These are phyloP conservation scores for Brachyhypopomus occidentalis DNA, from an alignment of 2,113 vertebrate genomes.

Conservation along the genomic window DNA sequence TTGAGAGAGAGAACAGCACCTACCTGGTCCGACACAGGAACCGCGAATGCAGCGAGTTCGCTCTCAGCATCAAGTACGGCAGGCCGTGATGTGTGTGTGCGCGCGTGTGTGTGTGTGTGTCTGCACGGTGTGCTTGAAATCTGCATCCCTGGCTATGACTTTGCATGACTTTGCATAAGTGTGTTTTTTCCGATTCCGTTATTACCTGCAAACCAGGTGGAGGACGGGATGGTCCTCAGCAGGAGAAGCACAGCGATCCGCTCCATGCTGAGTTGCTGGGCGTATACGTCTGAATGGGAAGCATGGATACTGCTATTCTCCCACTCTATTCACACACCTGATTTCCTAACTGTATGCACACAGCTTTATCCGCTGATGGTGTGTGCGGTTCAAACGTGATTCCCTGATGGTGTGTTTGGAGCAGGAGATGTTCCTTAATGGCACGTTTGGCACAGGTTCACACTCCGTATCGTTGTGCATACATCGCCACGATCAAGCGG, in stretches of 20 bases:
- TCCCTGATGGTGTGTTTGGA: not conserved
- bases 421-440: not conserved
- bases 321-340: not conserved
- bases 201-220: no score
- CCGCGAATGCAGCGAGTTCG: constrained; percentile 90
- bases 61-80: constrained; percentile 96
- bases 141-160: not conserved
- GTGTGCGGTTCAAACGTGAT: not conserved
- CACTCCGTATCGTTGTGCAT: no score
- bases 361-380: not conserved
- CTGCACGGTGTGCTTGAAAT: not conserved
- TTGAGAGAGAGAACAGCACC: constrained; percentile 86
- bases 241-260: not conserved
- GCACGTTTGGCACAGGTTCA: constrained; percentile 10
- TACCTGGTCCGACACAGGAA: constrained; percentile 89
- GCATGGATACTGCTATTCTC: not conserved
- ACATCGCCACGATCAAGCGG: not conserved
- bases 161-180: not conserved
- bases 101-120: not conserved
- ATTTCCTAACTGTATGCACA: not conserved
- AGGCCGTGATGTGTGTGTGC: not conserved
- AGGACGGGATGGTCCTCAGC: not conserved
- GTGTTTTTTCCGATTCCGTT: not conserved
- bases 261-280: not conserved
- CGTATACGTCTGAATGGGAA: not conserved